phyloP scores from a whole-genome alignment of 2,113 vertebrate species.

The Bufo gargarizans region DNA sequence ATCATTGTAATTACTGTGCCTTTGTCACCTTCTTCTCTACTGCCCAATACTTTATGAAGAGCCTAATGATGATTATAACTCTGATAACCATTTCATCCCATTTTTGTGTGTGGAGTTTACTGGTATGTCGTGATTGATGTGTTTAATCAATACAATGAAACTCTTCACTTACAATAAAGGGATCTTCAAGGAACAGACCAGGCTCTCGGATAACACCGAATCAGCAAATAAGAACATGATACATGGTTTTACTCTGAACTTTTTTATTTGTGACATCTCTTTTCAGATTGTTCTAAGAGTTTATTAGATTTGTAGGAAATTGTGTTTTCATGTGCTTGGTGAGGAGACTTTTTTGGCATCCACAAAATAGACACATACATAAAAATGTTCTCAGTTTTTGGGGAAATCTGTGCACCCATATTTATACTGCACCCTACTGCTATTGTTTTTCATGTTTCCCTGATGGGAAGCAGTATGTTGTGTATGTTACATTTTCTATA shows the following conservation, averaged over 20 bases:
- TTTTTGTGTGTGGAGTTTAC: conserved; percentile 17
- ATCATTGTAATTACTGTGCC: conserved; percentile 12
- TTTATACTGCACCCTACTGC: neutral
- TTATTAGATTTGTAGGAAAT: neutral
- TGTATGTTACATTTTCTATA: too few relatives aligned
- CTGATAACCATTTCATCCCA: neutral
- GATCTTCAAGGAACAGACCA: neutral
- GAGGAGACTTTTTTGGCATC: neutral
- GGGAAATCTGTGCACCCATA: neutral
- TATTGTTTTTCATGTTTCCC: neutral
- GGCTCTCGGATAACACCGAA: neutral
- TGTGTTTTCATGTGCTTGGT: neutral
- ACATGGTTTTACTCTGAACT: neutral
- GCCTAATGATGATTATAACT: neutral
- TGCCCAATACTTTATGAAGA: neutral
- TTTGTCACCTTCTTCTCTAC: neutral
- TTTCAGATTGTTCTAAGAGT: neutral
- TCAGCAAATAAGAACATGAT: conserved; percentile 11
- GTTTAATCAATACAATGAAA: neutral
- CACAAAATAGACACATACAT: neutral
- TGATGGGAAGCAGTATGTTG: neutral
- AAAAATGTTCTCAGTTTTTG: neutral
- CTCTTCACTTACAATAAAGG: neutral
- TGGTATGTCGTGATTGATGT: conserved; percentile 17
- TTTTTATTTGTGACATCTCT: neutral